A percentile compares a stretch with the other conserved stretches of the same genome.
Conservation (phyloP, 2,888 invertebrate genomes). For the Nemurella pictetii region DNA sequence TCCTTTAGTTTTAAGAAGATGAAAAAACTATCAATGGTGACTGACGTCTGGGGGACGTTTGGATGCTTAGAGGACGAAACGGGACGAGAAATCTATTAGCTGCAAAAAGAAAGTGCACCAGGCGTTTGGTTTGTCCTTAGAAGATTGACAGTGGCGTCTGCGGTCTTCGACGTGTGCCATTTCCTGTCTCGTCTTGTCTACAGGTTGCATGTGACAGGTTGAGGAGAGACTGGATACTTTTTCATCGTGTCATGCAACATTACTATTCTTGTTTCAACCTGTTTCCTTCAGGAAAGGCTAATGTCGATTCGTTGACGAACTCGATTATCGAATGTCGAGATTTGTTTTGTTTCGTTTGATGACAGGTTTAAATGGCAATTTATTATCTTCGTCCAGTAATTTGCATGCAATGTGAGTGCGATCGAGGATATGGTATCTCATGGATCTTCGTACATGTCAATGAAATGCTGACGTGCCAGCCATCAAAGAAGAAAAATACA, state of each 20-base stretch:
- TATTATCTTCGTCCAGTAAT: background rate
- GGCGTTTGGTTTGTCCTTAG: no score
- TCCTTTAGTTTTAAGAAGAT: no score
- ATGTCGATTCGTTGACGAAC: background rate
- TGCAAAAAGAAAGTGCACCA: no score
- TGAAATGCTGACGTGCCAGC: background rate
- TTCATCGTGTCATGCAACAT: background rate
- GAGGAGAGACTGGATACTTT: background rate
- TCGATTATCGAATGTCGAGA: background rate
- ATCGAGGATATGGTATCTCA: background rate
- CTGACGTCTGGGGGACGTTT: no score
- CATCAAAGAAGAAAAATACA: no score
- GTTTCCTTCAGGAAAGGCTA: no score
- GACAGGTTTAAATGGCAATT: background rate
- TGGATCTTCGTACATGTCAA: background rate
- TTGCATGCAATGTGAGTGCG: background rate
- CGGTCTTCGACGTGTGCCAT: background rate
- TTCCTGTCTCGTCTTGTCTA: background rate
- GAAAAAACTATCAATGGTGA: no score
- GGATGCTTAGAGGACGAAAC: no score
- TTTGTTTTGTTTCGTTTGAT: background rate
- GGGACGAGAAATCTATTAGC: no score
- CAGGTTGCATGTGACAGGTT: background rate
- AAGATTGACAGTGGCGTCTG: background rate
- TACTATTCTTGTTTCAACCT: background rate